These are phyloP conservation scores for Marronus borbonicus DNA, from an alignment of 2,888 invertebrate genomes.

Conservation along the genomic window DNA sequence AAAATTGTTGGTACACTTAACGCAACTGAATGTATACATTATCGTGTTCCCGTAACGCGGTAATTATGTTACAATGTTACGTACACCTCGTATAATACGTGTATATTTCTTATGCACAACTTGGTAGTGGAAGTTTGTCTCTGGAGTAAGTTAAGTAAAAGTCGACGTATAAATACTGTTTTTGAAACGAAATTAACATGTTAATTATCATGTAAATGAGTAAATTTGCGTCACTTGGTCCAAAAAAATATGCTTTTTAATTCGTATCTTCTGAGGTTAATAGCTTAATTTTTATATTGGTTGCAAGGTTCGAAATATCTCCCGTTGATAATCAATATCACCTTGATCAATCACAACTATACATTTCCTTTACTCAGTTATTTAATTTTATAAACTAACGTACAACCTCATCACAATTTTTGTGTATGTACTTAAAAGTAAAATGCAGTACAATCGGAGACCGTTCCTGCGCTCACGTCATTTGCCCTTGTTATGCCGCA, in stretches of 20 bases:
- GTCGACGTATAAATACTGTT: background rate
- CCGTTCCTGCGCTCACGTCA: too few relatives aligned
- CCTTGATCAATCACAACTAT: too few relatives aligned
- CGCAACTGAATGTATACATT: conserved; percentile 28
- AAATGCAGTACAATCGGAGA: too few relatives aligned
- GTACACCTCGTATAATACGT: conserved; percentile 16
- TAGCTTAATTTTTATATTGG: too few relatives aligned
- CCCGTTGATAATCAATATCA: too few relatives aligned
- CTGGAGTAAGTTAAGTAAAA: conserved; percentile 13
- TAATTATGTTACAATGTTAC: conserved; percentile 23
- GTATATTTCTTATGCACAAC: conserved; percentile 10
- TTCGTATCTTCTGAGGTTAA: too few relatives aligned
- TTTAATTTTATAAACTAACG: too few relatives aligned
- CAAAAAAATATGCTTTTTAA: background rate
- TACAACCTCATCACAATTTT: too few relatives aligned
- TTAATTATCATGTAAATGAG: conserved; percentile 45
- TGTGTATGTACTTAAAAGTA: too few relatives aligned
- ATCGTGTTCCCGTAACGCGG: conserved; percentile 39
- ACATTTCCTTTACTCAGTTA: too few relatives aligned
- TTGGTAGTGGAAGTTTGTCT: background rate
- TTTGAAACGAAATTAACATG: conserved; percentile 36
- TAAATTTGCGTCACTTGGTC: conserved; percentile 48
- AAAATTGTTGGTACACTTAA: conserved; percentile 30
- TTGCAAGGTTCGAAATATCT: too few relatives aligned
- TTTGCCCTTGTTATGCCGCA: too few relatives aligned